These are phyloP conservation scores for Moxostoma hubbsi DNA, from an alignment of 2,797 vertebrate genomes.

Conservation along the genomic window DNA sequence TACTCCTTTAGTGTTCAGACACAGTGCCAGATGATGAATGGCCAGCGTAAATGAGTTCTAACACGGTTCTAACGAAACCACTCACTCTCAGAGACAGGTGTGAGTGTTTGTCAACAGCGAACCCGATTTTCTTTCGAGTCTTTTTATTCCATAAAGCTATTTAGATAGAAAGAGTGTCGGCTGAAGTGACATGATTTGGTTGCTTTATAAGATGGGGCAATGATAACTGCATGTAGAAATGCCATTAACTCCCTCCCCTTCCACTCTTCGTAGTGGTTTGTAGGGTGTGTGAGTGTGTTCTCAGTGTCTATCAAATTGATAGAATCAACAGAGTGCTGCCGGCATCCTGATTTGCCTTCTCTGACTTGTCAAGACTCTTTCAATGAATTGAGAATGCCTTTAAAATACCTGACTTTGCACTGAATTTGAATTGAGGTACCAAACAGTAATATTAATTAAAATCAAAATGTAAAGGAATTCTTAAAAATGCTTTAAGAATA, in stretches of 20 bases:
- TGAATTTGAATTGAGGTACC: no score
- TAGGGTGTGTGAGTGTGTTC: slow-evolving; percentile 2
- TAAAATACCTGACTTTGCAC: no score
- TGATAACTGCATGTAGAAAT: slow-evolving; percentile 25
- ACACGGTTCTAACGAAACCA: slow-evolving; percentile 45
- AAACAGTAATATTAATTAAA: no score
- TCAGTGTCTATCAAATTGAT: slow-evolving; percentile 11
- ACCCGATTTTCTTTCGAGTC: slow-evolving; percentile 2
- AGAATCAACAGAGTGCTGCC: slow-evolving; percentile 17
- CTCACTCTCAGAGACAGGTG: slow-evolving; percentile 48
- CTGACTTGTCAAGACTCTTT: neutral
- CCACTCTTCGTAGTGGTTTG: neutral
- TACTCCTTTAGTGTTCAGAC: neutral
- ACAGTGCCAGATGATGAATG: slow-evolving; percentile 40
- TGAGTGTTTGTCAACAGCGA: slow-evolving; percentile 16
- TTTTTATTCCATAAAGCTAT: slow-evolving; percentile 30
- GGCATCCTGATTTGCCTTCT: neutral
- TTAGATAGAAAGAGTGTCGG: slow-evolving; percentile 34
- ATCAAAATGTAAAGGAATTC: no score
- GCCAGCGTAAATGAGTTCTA: slow-evolving; percentile 41
- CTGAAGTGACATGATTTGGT: slow-evolving; percentile 45
- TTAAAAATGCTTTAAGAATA: no score
- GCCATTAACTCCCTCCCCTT: slow-evolving; percentile 19
- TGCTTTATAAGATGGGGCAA: slow-evolving; percentile 17
- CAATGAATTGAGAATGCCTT: no score